Percentiles rank a stretch among this genome's conserved stretches.
Evolutionary conservation across 1,140 invertebrate genomes (phyloP).

Genomic region (Drosophila triauraria): DNA sequence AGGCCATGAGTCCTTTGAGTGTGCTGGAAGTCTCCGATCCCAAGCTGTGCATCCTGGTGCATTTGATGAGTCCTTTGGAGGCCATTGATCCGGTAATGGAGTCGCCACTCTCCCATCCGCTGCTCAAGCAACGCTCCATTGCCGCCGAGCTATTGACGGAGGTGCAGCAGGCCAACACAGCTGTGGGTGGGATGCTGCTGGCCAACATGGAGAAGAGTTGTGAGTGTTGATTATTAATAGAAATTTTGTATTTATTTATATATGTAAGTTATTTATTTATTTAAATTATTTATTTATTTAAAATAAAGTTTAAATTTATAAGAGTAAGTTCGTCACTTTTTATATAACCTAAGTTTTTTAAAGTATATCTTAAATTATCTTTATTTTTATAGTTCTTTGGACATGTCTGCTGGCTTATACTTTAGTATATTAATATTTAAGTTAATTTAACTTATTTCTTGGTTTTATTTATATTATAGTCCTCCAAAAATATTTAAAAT

Average conservation of each 20-base stretch:
- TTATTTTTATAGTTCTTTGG: background rate
- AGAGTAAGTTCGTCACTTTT: too few relatives aligned
- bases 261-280: too few relatives aligned
- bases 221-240: constrained; percentile 75
- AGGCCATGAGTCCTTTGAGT: constrained; percentile 88
- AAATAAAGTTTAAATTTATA: too few relatives aligned
- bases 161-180: constrained; percentile 89
- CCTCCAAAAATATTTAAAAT: too few relatives aligned
- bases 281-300: too few relatives aligned
- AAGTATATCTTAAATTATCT: too few relatives aligned
- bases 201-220: constrained; percentile 95
- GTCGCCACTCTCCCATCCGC: constrained; percentile 90
- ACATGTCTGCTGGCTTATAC: too few relatives aligned
- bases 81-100: constrained; percentile 93
- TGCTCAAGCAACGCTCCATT: constrained; percentile 91
- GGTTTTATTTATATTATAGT: background rate
- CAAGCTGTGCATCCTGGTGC: constrained; percentile 93
- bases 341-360: background rate
- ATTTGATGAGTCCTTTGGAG: constrained; percentile 94
- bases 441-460: background rate
- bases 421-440: background rate
- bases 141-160: constrained; percentile 92
- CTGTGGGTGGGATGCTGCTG: constrained; percentile 92
- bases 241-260: too few relatives aligned
- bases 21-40: constrained; percentile 94